phyloP scores from a whole-genome alignment of 2,888 invertebrate genomes.

The Epinotia demarniana region DNA sequence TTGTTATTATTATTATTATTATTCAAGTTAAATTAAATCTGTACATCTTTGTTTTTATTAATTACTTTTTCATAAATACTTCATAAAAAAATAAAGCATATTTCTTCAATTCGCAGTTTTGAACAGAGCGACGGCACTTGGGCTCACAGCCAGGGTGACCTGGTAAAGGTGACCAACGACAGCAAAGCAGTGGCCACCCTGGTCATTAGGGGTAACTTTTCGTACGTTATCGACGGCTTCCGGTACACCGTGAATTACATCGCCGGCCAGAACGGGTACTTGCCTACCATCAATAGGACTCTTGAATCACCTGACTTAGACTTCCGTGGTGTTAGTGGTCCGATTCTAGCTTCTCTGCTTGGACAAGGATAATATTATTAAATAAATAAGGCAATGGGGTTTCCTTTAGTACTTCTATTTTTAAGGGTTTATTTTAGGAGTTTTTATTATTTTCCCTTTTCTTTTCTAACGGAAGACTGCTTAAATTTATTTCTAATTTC shows the following conservation, averaged over 20 bases:
- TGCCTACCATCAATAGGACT: neutral
- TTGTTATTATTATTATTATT: too few relatives aligned
- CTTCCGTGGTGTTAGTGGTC: neutral
- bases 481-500: too few relatives aligned
- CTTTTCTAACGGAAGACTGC: too few relatives aligned
- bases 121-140: constrained; percentile 77
- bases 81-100: too few relatives aligned
- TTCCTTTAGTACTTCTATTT: too few relatives aligned
- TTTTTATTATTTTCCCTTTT: too few relatives aligned
- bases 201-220: neutral
- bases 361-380: neutral
- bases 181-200: constrained; percentile 50
- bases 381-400: too few relatives aligned
- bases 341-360: neutral
- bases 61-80: too few relatives aligned
- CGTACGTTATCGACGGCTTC: neutral
- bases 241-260: neutral
- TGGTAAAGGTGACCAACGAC: constrained; percentile 67
- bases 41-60: too few relatives aligned
- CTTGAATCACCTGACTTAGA: neutral
- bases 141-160: constrained; percentile 68
- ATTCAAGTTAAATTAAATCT: too few relatives aligned
- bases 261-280: neutral
- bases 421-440: too few relatives aligned
- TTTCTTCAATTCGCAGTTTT: constrained; percentile 55